Base-by-base conservation (phyloP, 2,113 vertebrate genomes). In the Aix galericulata region DNA sequence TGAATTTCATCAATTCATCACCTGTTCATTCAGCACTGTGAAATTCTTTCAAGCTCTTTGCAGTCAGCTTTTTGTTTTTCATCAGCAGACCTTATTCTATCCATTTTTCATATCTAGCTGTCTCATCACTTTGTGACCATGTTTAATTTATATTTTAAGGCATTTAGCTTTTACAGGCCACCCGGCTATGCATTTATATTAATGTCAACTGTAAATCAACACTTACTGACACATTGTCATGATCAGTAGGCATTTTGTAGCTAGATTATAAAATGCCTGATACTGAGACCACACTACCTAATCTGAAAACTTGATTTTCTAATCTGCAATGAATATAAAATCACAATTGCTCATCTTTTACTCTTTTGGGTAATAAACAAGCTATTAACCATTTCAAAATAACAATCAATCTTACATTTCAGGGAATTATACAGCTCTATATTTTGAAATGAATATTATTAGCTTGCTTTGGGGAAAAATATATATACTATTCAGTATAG, bases 11-110 rank as follows among this genome's bases (percentile, higher is more conserved):
- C 69, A 25, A 1, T 72, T 82, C 16, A 20, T 52, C 81, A 59
- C 0, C 0, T 36, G 23, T 21, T 77, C 36, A 32, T 46, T 50
- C 15, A 36, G 29, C 2, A 4, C 17, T 42, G 9, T 29, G 27
- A 59, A 86, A 77, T 77, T 89, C 44, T 87, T 68, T 34, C 50
- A 15, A 56, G 42, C 3, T 86, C 48, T 74, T 93, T 52, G 10
- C 23, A 68, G 42, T 50, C 62, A 76, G 52, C 4, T n/a, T 62
- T 69, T 55, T 40, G 9, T 9, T 80, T 93, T 89, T 29, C 25
- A 55, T 56, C 34, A 52, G n/a, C 38, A 81, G 73, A 69, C 4
- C 23, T 34, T n/a, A 42, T 40, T 64, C 63, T 72, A 38, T 40
- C 25, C 15, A 14, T 66, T 84, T 32, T 40, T 46, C n/a, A 44